Base-by-base conservation (phyloP, 1,140 invertebrate genomes). In the Drosophila bipectinata region DNA sequence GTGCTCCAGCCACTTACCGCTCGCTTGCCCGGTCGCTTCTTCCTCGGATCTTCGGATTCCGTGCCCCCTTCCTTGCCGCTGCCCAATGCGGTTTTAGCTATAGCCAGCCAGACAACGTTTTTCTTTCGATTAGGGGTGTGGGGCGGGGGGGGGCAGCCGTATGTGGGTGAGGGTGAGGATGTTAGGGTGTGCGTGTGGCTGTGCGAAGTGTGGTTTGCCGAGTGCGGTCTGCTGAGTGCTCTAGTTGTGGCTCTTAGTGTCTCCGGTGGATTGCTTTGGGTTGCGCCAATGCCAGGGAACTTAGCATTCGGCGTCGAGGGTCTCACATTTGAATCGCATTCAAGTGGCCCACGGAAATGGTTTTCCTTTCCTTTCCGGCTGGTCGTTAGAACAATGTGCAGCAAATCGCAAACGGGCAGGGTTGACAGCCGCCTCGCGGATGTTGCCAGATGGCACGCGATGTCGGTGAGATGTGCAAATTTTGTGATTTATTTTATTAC, bases 31-130 rank as follows among this genome's bases (percentile, higher is more conserved):
- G 15, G 10, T n/a, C 9, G 21, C 12, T 3, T 12, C 58, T 9
- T 49, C 47, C 26, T 60, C 30, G n/a, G 9, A 32, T 32, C 34
- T 61, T 51, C 56, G 58, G 68, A 28, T 28, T 28, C 26, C 26
- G 6, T 28, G 26, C 26, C 26, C 26, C 26, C 26, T 28, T 28
- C 26, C 26, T 28, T 28, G 26, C 26, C 48, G 64, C 63, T 66
- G 55, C 59, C 79, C 63, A 83, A 78, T 71, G 64, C 75, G 59
- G 72, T 75, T 75, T 68, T 59, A 58, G 62, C 52, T 75, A 64
- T 58, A 59, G 67, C 51, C 61, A 48, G 63, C 41, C 66, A 60
- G 32, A 67, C 64, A 63, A 79, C 66, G 78, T 64, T 64, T 55
- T 59, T 34, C 59, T 28, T 12, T 51, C 41, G 41, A 18, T 44